Conservation (phyloP, 2,113 vertebrate genomes). For the Lepus europaeus region DNA sequence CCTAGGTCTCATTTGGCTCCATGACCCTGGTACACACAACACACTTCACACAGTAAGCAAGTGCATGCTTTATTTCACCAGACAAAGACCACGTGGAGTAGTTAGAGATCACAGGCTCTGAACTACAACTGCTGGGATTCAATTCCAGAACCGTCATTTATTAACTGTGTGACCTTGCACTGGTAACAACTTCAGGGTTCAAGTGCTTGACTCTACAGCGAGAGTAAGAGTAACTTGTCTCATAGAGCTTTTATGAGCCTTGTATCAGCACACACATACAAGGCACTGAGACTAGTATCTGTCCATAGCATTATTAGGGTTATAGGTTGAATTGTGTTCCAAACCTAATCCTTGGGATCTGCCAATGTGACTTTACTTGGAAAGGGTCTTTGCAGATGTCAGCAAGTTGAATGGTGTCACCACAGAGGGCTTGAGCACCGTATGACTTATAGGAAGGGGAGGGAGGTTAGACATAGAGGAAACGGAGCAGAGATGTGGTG, state of each 20-base stretch:
- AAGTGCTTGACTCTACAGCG: neutral
- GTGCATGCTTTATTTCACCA: rapidly evolving
- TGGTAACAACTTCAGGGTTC: neutral
- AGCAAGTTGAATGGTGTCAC: neutral
- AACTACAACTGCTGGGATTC: neutral
- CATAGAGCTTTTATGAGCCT: neutral
- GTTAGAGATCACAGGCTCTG: neutral
- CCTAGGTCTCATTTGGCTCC: neutral
- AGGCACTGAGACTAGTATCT: neutral
- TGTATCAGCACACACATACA: neutral
- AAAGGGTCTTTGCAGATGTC: neutral
- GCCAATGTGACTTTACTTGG: neutral
- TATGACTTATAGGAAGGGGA: neutral
- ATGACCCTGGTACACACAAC: neutral
- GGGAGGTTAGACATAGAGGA: neutral
- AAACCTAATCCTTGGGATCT: neutral
- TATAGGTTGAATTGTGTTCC: neutral
- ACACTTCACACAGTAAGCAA: neutral
- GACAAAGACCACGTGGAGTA: neutral
- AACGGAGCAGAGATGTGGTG: rapidly evolving
- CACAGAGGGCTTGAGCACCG: neutral
- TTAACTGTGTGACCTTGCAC: neutral
- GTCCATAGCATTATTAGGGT: neutral
- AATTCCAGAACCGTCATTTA: neutral
- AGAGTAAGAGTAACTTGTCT: neutral